Evolutionary conservation across 2,888 invertebrate genomes (phyloP), one percentile per base, ranked within the genome.

Genomic region (Stenotaenia linearis): DNA sequence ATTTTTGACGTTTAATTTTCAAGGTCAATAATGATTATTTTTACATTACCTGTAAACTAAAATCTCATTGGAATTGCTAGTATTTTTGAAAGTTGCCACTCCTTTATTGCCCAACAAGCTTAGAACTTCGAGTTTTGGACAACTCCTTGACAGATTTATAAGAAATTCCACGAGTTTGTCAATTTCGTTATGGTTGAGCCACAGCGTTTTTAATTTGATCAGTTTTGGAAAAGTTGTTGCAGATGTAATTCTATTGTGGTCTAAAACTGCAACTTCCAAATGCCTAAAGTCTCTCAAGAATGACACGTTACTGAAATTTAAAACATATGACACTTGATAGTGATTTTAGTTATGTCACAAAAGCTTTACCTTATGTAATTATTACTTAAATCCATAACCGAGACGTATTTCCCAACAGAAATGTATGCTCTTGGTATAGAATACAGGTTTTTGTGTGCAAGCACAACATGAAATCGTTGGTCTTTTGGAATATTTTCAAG

Each of bases 31-130:
- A 23, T 28, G 25, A 50, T 1, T 0, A 15, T 18, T 35, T 75
- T 32, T 10, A 1, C 10, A 2, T 75, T 32, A 75, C 76, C 76
- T 75, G 23, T 77, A 77, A 40, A 28, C 7, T 1, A 40, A 7
- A 45, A 37, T 9, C 2, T 77, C 40, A 3, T 12, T 15, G 23
- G 25, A 79, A 12, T n/a, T 35, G 25, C 18, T 37, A n/a, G 92
- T 91, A 82, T 91, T 92, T 79, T 92, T 89, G 84, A 91, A 91
- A 82, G 92, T 92, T 0, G 93, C 93, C 0, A 92, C 92, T 0
- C 93, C 93, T 0, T 91, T 90, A 86, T 96, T 96, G 23, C 94
- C 94, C 94, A 96, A 93, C 80, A 94, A 88, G 18, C 93, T 93
- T 0, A 96, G 86, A 85, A 92, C 91, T 83, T 90, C 90, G 30